Conservation (phyloP, 2,797 vertebrate species). For the Limnodromus scolopaceus region DNA sequence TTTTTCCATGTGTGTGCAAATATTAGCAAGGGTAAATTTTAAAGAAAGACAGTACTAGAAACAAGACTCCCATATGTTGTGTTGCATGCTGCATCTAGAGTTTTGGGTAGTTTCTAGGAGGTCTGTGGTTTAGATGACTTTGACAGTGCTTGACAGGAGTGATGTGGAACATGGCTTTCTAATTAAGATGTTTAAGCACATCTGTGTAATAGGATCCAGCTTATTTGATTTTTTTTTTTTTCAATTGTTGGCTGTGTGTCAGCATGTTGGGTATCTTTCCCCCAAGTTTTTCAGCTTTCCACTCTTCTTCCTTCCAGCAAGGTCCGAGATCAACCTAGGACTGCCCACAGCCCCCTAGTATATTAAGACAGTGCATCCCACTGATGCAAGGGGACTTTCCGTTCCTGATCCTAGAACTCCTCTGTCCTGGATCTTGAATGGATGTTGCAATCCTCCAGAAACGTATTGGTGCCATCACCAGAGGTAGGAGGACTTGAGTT, state of each 20-base stretch:
- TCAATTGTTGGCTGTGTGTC: not conserved
- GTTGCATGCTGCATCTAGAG: not conserved
- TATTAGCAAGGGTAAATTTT: not conserved
- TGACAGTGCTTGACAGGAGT: not conserved
- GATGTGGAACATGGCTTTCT: conserved; percentile 17
- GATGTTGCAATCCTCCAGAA: not conserved
- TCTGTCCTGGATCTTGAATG: not conserved
- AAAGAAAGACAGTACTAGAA: not conserved
- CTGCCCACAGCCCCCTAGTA: not conserved
- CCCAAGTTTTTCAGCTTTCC: not conserved
- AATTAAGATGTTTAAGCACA: conserved; percentile 37
- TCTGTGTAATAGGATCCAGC: not conserved
- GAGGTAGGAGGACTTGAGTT: not conserved
- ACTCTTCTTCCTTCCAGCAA: not conserved
- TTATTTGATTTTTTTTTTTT: not conserved
- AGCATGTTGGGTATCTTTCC: not conserved
- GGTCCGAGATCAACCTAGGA: not conserved
- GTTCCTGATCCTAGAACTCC: not conserved
- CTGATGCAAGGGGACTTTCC: not conserved
- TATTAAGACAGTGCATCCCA: not conserved
- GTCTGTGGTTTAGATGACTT: not conserved
- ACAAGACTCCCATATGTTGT: not conserved
- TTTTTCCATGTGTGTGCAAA: not conserved
- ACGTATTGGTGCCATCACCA: not conserved
- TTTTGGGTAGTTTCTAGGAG: not conserved